Percentiles rank a stretch among this genome's conserved stretches.
phyloP scores from a whole-genome alignment of 2,113 vertebrate genomes.

The Ondatra zibethicus region DNA sequence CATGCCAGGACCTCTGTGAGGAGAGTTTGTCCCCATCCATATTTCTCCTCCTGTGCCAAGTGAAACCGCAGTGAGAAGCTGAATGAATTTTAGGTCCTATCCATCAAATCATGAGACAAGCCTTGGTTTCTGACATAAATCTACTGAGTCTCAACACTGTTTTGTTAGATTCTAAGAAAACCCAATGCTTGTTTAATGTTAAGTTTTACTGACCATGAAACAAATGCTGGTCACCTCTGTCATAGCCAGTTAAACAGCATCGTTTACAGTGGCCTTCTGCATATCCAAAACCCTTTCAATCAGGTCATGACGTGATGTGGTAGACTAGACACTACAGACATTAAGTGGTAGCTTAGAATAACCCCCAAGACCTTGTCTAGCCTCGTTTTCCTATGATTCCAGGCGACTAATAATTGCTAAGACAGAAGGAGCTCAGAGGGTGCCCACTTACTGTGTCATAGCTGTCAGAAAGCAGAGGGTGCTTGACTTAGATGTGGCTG shows the following conservation, averaged over 20 bases:
- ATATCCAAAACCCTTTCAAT: not conserved
- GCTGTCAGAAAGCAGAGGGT: not conserved
- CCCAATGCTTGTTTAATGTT: slow-evolving; percentile 54
- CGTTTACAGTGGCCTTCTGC: slow-evolving; percentile 54
- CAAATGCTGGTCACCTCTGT: slow-evolving; percentile 58
- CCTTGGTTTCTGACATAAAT: slow-evolving; percentile 45
- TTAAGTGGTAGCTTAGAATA: not conserved
- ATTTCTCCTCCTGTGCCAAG: not conserved
- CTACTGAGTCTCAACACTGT: not conserved
- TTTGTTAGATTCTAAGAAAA: slow-evolving; percentile 42
- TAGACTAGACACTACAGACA: not conserved
- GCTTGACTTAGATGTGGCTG: slow-evolving; percentile 18
- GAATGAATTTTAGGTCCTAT: not conserved
- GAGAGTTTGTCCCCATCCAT: not conserved
- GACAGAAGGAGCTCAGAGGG: not conserved
- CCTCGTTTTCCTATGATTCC: not conserved
- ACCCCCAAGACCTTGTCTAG: not conserved
- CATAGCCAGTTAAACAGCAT: slow-evolving; percentile 48
- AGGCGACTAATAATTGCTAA: slow-evolving; percentile 28
- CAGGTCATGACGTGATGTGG: not conserved
- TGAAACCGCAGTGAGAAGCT: not conserved
- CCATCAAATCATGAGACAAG: not conserved
- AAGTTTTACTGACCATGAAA: slow-evolving; percentile 77
- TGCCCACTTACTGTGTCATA: slow-evolving; percentile 1
- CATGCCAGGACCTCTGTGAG: not conserved